phyloP scores from a whole-genome alignment of 2,888 invertebrate genomes.

The Cetonia aurata region DNA sequence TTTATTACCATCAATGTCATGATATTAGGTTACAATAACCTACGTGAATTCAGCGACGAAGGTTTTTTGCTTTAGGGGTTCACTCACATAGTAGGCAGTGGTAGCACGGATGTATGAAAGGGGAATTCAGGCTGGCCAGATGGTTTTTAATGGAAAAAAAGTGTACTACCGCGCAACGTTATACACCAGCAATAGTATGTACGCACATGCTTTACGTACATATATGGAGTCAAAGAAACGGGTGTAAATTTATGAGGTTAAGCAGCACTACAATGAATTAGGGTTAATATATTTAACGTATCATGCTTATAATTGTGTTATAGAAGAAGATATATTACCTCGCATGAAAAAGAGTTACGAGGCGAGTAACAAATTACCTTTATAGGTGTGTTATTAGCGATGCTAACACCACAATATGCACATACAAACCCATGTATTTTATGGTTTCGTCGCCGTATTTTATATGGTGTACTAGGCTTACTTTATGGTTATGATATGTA shows the following conservation, averaged over 20 bases:
- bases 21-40: slow-evolving; percentile 26
- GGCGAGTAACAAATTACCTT: slow-evolving; percentile 27
- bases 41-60: slow-evolving; percentile 9
- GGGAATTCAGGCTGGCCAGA: slow-evolving; percentile 45
- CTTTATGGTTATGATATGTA: too few species aligned
- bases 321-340: slow-evolving; percentile 40
- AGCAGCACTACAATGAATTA: slow-evolving; percentile 28
- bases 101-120: slow-evolving; percentile 25
- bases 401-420: slow-evolving; percentile 13
- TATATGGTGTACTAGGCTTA: neutral
- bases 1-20: slow-evolving; percentile 13
- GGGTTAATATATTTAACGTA: slow-evolving; percentile 43
- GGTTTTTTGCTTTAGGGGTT: slow-evolving; percentile 34
- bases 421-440: neutral
- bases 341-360: slow-evolving; percentile 31
- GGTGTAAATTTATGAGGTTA: slow-evolving; percentile 42
- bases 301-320: slow-evolving; percentile 37
- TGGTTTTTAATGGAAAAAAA: slow-evolving; percentile 44
- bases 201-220: slow-evolving; percentile 10
- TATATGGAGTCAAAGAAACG: slow-evolving; percentile 19
- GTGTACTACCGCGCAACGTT: slow-evolving; percentile 26
- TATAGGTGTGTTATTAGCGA: slow-evolving; percentile 30
- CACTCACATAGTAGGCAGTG: neutral
- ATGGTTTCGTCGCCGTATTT: slow-evolving; percentile 5
- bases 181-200: slow-evolving; percentile 19